These are phyloP conservation scores for Megalopta genalis DNA, from an alignment of 1,140 invertebrate species.

Conservation along the genomic window DNA sequence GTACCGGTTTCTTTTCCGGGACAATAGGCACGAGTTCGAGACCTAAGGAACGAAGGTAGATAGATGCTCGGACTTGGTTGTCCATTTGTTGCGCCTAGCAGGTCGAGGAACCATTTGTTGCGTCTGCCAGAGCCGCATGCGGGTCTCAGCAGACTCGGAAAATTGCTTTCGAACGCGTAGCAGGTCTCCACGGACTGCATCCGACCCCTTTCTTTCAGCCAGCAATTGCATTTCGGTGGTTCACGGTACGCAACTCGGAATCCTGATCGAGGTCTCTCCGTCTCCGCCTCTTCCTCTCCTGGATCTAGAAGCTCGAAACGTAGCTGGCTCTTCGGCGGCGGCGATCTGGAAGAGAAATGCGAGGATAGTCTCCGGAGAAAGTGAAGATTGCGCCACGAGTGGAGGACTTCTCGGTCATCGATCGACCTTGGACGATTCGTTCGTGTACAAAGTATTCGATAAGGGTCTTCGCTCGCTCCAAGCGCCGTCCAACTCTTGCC, in stretches of 20 bases:
- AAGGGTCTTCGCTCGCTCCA: too few relatives aligned
- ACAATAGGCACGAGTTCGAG: slow-evolving; percentile 24
- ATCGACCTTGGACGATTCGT: slow-evolving; percentile 21
- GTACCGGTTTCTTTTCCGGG: slow-evolving; percentile 67
- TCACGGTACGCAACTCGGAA: slow-evolving; percentile 45
- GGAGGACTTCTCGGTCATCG: slow-evolving; percentile 21
- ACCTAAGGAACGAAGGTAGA: slow-evolving; percentile 37
- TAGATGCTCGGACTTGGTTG: too few relatives aligned
- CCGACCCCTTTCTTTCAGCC: too few relatives aligned
- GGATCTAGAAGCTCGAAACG: slow-evolving; percentile 13
- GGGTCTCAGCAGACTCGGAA: too few relatives aligned
- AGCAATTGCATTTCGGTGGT: slow-evolving; percentile 41
- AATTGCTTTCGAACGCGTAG: too few relatives aligned
- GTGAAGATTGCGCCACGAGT: slow-evolving; percentile 7
- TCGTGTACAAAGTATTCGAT: slow-evolving; percentile 32
- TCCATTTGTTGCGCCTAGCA: too few relatives aligned
- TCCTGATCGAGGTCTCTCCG: slow-evolving; percentile 47
- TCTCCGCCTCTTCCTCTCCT: background rate
- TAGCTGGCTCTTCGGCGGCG: background rate
- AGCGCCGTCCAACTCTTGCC: too few relatives aligned
- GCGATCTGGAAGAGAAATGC: too few relatives aligned
- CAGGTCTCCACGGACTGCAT: too few relatives aligned
- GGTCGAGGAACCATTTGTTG: too few relatives aligned
- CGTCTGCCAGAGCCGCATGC: too few relatives aligned
- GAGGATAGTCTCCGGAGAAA: background rate